These are phyloP conservation scores for Perognathus longimembris DNA, from an alignment of 2,113 vertebrate species.

Conservation along the genomic window DNA sequence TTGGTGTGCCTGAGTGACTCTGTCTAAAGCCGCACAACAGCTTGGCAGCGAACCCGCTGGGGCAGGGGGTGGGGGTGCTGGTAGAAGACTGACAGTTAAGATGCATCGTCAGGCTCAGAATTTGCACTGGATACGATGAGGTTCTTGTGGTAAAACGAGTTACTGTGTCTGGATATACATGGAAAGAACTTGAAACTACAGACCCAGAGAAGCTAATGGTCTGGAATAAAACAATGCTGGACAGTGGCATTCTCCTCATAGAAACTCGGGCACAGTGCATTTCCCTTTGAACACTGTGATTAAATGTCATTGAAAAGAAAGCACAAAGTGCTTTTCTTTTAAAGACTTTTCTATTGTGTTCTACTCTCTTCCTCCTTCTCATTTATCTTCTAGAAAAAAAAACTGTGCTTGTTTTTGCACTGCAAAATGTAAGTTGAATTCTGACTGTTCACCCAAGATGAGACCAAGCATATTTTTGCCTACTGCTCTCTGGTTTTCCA, in stretches of 20 bases:
- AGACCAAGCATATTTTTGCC: slow-evolving; percentile 80
- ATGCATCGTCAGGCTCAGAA: slow-evolving; percentile 25
- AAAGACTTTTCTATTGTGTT: slow-evolving; percentile 33
- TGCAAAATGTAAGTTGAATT: slow-evolving; percentile 70
- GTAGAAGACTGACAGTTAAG: too few species aligned
- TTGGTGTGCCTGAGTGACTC: slow-evolving; percentile 59
- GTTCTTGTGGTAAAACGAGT: slow-evolving; percentile 64
- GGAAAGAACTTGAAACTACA: slow-evolving; percentile 58
- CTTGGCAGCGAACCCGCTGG: slow-evolving; percentile 52
- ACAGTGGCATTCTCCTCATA: slow-evolving; percentile 33
- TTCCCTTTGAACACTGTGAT: slow-evolving; percentile 51
- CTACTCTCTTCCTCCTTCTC: slow-evolving; percentile 31
- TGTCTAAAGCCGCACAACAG: slow-evolving; percentile 58
- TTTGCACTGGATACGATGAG: slow-evolving; percentile 61
- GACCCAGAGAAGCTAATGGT: neutral
- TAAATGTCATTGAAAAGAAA: neutral
- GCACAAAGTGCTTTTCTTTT: slow-evolving; percentile 41
- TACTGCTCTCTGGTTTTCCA: slow-evolving; percentile 83
- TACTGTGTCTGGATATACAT: slow-evolving; percentile 57
- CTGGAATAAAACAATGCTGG: slow-evolving; percentile 47
- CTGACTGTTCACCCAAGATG: slow-evolving; percentile 78
- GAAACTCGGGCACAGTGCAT: slow-evolving; percentile 13
- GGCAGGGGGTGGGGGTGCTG: too few species aligned
- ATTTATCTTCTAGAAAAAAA: slow-evolving; percentile 41
- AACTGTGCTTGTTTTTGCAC: slow-evolving; percentile 69